Percentiles rank a stretch among this genome's conserved stretches.
Conservation (phyloP, 2,797 vertebrate genomes). For the Chelmon rostratus region DNA sequence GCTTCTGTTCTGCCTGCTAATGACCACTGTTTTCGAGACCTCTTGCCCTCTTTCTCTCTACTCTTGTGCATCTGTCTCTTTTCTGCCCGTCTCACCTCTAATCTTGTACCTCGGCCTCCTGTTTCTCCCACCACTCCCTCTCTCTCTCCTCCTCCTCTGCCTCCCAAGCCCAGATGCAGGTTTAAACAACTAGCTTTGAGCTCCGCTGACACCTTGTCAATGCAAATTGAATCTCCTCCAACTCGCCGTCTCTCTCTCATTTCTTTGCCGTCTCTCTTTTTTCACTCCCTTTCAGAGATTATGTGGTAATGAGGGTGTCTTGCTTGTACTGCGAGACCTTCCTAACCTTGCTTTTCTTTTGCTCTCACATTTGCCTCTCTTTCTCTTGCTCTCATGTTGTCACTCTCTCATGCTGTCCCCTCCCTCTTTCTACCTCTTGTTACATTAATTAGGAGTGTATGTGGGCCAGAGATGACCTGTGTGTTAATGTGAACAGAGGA, state of each 20-base stretch:
- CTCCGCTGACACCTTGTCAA: slow-evolving; percentile 47
- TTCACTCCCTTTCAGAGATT: slow-evolving; percentile 57
- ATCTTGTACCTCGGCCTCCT: slow-evolving; percentile 41
- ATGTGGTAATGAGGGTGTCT: slow-evolving; percentile 69
- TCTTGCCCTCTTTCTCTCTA: slow-evolving; percentile 64
- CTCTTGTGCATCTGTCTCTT: slow-evolving; percentile 36
- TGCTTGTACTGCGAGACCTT: slow-evolving; percentile 53
- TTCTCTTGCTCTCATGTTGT: slow-evolving; percentile 19
- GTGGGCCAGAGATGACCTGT: slow-evolving; percentile 44
- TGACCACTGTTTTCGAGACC: slow-evolving; percentile 74
- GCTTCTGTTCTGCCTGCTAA: slow-evolving; percentile 77
- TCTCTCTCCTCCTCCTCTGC: slow-evolving; percentile 14
- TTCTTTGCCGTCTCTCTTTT: slow-evolving; percentile 40
- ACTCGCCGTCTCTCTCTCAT: slow-evolving; percentile 46
- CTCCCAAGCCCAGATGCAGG: slow-evolving; percentile 12
- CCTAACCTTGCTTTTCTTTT: slow-evolving; percentile 55
- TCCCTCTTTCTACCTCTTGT: slow-evolving; percentile 46
- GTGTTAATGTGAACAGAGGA: slow-evolving; percentile 58
- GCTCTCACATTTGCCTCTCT: slow-evolving; percentile 22
- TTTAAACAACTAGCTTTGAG: slow-evolving; percentile 61
- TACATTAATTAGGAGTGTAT: slow-evolving; percentile 59
- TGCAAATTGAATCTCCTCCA: slow-evolving; percentile 64
- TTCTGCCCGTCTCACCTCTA: slow-evolving; percentile 51
- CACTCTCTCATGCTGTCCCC: slow-evolving; percentile 38
- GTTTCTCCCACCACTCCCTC: slow-evolving; percentile 18